Conservation (phyloP, 2,797 vertebrate species). For the Etheostoma nigrum region DNA sequence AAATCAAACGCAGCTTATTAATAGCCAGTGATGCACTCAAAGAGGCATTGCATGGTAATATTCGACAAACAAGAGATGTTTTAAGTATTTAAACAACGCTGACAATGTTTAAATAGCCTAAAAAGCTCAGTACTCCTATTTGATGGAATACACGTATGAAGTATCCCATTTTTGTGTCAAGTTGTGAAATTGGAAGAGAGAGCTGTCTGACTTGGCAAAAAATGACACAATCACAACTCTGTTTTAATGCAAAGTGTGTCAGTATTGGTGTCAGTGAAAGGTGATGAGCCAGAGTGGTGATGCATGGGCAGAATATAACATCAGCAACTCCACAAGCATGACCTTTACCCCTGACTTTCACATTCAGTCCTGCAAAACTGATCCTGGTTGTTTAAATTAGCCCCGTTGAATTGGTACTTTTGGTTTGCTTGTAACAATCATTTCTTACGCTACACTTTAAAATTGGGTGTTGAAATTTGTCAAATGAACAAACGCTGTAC, state of each 20-base stretch:
- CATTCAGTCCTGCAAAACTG: too few species aligned
- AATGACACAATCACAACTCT: not conserved
- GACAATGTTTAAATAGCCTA: not conserved
- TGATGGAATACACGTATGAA: slow-evolving; percentile 3
- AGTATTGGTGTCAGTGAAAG: not conserved
- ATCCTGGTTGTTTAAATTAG: too few species aligned
- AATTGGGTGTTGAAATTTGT: too few species aligned
- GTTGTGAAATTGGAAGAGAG: slow-evolving; percentile 29
- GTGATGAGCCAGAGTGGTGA: not conserved
- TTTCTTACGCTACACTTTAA: not conserved
- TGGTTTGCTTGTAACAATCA: not conserved
- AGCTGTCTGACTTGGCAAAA: not conserved
- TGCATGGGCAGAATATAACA: not conserved
- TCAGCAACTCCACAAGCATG: not conserved
- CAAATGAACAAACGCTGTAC: not conserved
- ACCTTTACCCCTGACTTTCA: not conserved
- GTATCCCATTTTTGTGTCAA: slow-evolving; percentile 2
- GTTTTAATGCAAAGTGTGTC: not conserved
- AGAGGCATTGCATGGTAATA: slow-evolving; percentile 4
- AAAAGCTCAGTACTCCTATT: not conserved
- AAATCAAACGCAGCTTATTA: slow-evolving; percentile 51
- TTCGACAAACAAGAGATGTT: not conserved
- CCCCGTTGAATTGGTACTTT: too few species aligned
- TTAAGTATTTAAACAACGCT: not conserved
- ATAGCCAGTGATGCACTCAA: slow-evolving; percentile 39